phyloP scores from a whole-genome alignment of 2,797 vertebrate genomes.

The Arnoldichthys spilopterus region DNA sequence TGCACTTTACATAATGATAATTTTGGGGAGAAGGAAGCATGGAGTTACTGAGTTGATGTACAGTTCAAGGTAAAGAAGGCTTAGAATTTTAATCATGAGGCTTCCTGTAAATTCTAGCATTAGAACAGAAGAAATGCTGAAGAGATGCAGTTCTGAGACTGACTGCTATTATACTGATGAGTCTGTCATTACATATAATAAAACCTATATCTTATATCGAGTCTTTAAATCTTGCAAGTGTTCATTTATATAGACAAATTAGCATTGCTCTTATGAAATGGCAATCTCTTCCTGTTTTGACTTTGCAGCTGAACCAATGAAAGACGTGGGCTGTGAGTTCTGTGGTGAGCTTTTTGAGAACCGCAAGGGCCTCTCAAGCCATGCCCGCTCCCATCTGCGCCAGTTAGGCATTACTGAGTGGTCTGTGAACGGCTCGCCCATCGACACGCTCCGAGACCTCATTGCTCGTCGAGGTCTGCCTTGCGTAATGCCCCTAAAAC shows the following conservation, averaged over 20 bases:
- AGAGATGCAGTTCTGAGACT: neutral
- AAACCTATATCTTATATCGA: too few relatives aligned
- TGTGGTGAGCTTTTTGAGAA: conserved; percentile 86
- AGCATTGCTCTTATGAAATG: neutral
- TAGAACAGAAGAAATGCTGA: neutral
- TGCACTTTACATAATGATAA: neutral
- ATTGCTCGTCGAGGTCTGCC: conserved; percentile 86
- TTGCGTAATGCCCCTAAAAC: conserved; percentile 75
- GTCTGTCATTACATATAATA: too few relatives aligned
- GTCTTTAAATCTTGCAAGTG: too few relatives aligned
- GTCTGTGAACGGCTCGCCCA: conserved; percentile 86
- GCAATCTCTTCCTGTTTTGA: neutral
- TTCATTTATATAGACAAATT: neutral
- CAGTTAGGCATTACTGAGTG: conserved; percentile 85
- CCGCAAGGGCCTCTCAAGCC: conserved; percentile 85
- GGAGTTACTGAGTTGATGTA: neutral
- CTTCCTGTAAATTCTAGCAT: neutral
- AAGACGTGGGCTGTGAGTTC: conserved; percentile 84
- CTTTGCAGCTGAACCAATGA: conserved; percentile 74
- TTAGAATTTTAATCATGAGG: neutral
- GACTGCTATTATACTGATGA: too few relatives aligned
- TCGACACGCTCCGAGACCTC: conserved; percentile 92
- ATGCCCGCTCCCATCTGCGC: conserved; percentile 83
- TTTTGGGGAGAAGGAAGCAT: neutral
- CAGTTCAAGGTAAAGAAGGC: neutral